These are phyloP conservation scores for Halcyon badia DNA, from an alignment of 2,797 vertebrate species.

Conservation along the genomic window DNA sequence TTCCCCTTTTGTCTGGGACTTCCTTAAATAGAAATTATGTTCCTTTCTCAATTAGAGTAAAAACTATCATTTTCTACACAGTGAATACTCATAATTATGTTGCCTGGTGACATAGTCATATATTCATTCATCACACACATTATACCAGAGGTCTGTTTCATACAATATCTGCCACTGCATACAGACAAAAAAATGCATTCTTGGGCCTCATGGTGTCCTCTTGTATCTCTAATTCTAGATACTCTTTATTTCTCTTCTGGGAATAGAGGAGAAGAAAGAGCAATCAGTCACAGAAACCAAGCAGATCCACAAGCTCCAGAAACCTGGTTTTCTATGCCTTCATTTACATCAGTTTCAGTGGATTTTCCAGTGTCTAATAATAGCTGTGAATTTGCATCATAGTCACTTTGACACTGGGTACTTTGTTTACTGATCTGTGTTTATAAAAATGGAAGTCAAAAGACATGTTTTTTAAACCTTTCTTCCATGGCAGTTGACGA, in stretches of 20 bases:
- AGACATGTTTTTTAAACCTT: background rate
- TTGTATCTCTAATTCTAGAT: background rate
- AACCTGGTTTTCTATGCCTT: background rate
- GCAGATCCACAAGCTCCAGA: background rate
- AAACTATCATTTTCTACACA: background rate
- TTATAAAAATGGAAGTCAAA: background rate
- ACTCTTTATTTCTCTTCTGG: background rate
- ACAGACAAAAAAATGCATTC: background rate
- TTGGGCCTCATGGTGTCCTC: background rate
- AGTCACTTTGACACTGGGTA: background rate
- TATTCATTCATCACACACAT: background rate
- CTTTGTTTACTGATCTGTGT: background rate
- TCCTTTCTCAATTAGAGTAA: background rate
- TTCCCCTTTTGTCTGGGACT: background rate
- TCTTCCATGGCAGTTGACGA: background rate
- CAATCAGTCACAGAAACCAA: background rate
- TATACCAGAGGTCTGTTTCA: fast-evolving
- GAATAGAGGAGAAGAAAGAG: background rate
- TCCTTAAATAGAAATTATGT: background rate
- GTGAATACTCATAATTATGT: background rate
- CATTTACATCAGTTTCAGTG: background rate
- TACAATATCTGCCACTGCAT: background rate
- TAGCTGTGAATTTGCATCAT: background rate
- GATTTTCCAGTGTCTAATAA: background rate
- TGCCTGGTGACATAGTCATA: background rate